These are phyloP conservation scores for Lordiphosa mommai DNA, from an alignment of 1,140 invertebrate genomes.

Conservation along the genomic window DNA sequence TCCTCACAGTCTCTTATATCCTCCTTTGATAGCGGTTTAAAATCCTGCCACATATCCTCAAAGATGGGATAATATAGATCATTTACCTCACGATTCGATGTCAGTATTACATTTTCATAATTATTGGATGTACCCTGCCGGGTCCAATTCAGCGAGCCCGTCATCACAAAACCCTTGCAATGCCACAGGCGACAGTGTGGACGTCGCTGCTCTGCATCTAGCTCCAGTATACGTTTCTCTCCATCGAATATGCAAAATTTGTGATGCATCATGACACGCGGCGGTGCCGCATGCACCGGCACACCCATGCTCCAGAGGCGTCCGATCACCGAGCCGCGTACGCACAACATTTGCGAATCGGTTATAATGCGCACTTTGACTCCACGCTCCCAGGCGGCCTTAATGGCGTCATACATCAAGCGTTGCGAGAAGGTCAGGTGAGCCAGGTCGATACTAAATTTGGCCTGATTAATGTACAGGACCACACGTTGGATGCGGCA, in stretches of 20 bases:
- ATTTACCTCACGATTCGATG: not conserved
- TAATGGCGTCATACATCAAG: not conserved
- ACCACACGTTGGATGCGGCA: constrained; percentile 5
- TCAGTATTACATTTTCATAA: constrained; percentile 25
- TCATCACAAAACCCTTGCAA: constrained; percentile 15
- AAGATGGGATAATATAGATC: constrained; percentile 12
- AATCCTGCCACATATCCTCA: constrained; percentile 11
- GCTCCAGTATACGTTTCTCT: not conserved
- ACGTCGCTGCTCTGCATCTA: not conserved
- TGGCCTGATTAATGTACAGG: constrained; percentile 14
- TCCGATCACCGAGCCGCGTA: not conserved
- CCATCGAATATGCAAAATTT: constrained; percentile 34
- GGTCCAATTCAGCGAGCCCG: constrained; percentile 38
- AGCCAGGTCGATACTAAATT: constrained; percentile 22
- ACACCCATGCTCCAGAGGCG: not conserved
- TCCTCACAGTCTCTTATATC: no score
- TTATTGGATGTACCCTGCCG: constrained; percentile 9
- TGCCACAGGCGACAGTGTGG: not conserved
- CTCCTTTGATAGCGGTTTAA: not conserved
- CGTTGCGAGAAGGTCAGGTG: constrained; percentile 7
- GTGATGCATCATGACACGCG: constrained; percentile 19
- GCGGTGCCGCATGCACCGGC: not conserved
- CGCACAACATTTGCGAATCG: constrained; percentile 21
- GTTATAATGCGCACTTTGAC: constrained; percentile 22
- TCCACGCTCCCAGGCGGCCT: constrained; percentile 6